A percentile compares a stretch with the other conserved stretches of the same genome.
Evolutionary conservation across 2,113 vertebrate species (phyloP).

Genomic region (Puntigrus tetrazona): DNA sequence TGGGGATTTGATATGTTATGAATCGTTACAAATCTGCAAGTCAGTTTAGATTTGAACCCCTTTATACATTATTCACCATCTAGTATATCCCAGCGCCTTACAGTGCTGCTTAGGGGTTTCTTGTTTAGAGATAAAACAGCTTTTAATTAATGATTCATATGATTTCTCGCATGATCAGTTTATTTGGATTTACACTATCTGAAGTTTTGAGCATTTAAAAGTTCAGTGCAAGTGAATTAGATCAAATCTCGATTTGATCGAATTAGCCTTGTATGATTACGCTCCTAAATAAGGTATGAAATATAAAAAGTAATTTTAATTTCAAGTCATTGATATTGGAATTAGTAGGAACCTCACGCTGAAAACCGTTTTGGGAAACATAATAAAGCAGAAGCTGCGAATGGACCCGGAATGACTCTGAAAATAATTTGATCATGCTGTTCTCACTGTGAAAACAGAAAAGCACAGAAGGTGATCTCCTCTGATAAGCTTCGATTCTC

Average conservation of each 20-base stretch:
- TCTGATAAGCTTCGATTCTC: not conserved
- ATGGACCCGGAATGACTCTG: not conserved
- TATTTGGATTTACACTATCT: conserved; percentile 47
- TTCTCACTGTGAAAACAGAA: not conserved
- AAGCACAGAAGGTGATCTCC: not conserved
- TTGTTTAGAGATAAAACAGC: conserved; percentile 29
- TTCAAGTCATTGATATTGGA: conserved; percentile 1
- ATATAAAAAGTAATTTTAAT: conserved; percentile 6
- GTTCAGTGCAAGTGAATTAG: not conserved
- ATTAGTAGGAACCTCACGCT: not conserved
- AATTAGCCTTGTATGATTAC: not conserved
- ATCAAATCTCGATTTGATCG: not conserved
- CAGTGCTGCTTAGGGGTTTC: conserved; percentile 32
- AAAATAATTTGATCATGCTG: not conserved
- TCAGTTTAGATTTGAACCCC: not conserved
- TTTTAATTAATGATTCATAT: conserved; percentile 44
- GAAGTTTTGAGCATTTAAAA: conserved; percentile 38
- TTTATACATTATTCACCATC: not conserved
- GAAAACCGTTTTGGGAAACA: not conserved
- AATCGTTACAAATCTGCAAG: not conserved
- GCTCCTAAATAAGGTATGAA: not conserved
- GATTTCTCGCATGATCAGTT: conserved; percentile 45
- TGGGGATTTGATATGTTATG: not conserved
- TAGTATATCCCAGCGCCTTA: not conserved
- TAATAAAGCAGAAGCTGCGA: not conserved